These are phyloP conservation scores for Andricus quercusramuli DNA, from an alignment of 2,888 invertebrate genomes.

Conservation along the genomic window DNA sequence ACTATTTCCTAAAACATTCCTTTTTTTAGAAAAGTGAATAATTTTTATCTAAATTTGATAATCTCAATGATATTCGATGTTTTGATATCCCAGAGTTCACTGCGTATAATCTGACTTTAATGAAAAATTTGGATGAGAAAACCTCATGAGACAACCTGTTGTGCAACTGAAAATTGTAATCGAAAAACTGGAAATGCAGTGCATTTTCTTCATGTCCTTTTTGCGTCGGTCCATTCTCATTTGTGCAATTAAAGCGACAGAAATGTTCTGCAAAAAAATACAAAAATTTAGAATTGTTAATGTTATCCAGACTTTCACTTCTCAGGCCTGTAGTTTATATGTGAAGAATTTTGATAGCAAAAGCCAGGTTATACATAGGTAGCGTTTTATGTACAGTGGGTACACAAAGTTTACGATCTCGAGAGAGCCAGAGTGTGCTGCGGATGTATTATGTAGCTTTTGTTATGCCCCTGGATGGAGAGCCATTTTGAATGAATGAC, in stretches of 20 bases:
- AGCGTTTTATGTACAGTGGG: neutral
- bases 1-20: no score
- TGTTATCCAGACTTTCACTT: neutral
- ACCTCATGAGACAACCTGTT: neutral
- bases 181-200: neutral
- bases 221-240: neutral
- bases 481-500: conserved; percentile 37
- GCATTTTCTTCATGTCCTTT: neutral
- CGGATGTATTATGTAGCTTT: conserved; percentile 37
- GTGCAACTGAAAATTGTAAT: neutral
- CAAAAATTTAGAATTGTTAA: conserved; percentile 23
- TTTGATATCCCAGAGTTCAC: no score
- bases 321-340: neutral
- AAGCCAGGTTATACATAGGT: neutral
- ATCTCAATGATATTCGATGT: no score
- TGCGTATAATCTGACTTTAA: no score
- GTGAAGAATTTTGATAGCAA: conserved; percentile 14
- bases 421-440: conserved; percentile 23
- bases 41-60: no score
- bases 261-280: neutral
- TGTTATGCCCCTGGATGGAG: conserved; percentile 32
- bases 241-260: neutral
- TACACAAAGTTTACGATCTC: conserved; percentile 30
- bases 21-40: no score
- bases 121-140: neutral